phyloP scores from a whole-genome alignment of 2,797 vertebrate genomes.

The Arctocebus calabarensis region DNA sequence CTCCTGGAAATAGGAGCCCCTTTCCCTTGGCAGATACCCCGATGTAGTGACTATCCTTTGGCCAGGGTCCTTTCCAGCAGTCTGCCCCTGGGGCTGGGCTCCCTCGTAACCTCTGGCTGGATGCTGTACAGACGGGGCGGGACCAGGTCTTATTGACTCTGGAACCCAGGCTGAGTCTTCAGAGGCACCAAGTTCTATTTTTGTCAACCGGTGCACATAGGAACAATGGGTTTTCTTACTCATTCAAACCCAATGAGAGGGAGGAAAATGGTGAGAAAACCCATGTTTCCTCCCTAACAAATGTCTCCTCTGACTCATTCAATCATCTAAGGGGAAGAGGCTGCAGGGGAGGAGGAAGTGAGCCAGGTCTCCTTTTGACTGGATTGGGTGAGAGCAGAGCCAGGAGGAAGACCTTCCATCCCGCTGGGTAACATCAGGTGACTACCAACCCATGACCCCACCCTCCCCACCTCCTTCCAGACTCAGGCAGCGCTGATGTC shows the following conservation, averaged over 20 bases:
- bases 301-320: slow-evolving; percentile 64
- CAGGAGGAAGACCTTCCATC: not conserved
- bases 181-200: slow-evolving; percentile 60
- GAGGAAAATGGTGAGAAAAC: slow-evolving; percentile 52
- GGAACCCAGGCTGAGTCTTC: not conserved
- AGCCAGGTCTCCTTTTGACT: slow-evolving; percentile 32
- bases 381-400: not conserved
- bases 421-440: not conserved
- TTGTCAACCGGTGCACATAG: not conserved
- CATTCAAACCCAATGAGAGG: not conserved
- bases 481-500: not conserved
- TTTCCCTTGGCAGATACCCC: not conserved
- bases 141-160: not conserved
- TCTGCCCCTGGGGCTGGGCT: not conserved
- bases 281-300: slow-evolving; percentile 36
- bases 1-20: not conserved
- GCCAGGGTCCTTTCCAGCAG: not conserved
- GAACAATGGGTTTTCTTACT: slow-evolving; percentile 72
- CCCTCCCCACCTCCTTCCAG: not conserved
- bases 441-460: not conserved
- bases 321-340: slow-evolving; percentile 13
- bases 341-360: not conserved
- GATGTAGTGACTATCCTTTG: not conserved
- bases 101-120: not conserved
- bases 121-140: accelerated